These are phyloP conservation scores for Mactra quadrangularis DNA, from an alignment of 1,140 invertebrate genomes.

Conservation along the genomic window DNA sequence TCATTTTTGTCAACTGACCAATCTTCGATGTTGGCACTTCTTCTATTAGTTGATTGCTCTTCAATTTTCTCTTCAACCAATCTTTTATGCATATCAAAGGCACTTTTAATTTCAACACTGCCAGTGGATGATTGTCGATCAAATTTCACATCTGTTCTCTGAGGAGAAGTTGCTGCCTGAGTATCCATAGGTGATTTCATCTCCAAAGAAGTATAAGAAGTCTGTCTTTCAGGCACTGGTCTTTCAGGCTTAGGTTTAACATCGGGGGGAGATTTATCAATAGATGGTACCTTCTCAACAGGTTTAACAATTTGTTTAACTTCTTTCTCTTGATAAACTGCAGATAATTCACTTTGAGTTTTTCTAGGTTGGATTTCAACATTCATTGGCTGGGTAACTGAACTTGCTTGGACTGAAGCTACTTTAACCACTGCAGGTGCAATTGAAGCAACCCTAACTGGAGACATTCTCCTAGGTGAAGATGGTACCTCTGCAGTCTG, in stretches of 20 bases:
- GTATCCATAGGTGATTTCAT: not conserved
- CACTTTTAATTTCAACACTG: not conserved
- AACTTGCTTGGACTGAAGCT: slow-evolving; percentile 5
- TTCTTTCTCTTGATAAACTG: not conserved
- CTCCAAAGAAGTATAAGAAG: slow-evolving; percentile 12
- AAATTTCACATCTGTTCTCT: not conserved
- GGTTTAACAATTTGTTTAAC: not conserved
- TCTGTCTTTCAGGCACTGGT: slow-evolving; percentile 4
- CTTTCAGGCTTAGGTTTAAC: not conserved
- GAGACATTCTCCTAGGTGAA: slow-evolving; percentile 8
- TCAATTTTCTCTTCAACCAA: slow-evolving; percentile 30
- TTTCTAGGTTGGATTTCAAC: slow-evolving; percentile 20
- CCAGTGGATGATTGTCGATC: too few species aligned
- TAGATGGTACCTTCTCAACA: slow-evolving; percentile 1
- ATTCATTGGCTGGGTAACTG: slow-evolving; percentile 9
- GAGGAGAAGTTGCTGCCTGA: not conserved
- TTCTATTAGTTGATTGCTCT: not conserved
- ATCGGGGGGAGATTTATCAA: not conserved
- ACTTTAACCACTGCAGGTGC: slow-evolving; percentile 4
- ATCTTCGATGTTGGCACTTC: slow-evolving; percentile 2
- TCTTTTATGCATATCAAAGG: slow-evolving; percentile 30
- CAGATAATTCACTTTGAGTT: not conserved
- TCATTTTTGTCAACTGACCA: slow-evolving; percentile 4
- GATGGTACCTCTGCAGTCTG: slow-evolving; percentile 30
- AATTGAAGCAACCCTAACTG: not conserved